Base-by-base conservation (phyloP, 2,888 invertebrate genomes). In the Parnassius apollo region DNA sequence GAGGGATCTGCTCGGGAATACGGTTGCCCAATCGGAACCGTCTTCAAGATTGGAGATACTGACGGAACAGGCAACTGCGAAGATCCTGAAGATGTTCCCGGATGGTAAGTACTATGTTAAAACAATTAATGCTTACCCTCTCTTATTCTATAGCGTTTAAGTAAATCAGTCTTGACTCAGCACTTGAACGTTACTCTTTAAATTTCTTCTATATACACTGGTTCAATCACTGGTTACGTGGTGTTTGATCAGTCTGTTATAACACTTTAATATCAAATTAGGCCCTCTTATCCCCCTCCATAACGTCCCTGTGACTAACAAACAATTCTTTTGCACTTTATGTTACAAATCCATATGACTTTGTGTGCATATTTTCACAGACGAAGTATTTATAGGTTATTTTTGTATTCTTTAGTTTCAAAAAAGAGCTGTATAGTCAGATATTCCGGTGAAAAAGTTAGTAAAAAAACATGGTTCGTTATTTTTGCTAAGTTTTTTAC, bases 1-100 rank as follows among this genome's bases (percentile, higher is more conserved):
- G 98, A 98, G 86, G 96, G 96, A 72, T 95, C 95, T 65, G 96
- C 98, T 69, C 94, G 98, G 72, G 98, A 98, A 88, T 98, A 98
- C 88, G 98, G 98, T 70, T 98, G 98, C 93, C 98, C 98, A 78
- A 97, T 98, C 82, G 98, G 98, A 63, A 98, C 98, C 63, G 98
- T 98, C 59, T 98, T 98, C 95, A 97, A 97, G 89, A 97, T 98
- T 88, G 97, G 97, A 66, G 96, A 96, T 80, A 91, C 95, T 78
- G 97, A 98, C 75, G 98, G 97, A 78, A 95, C 96, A 74, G 97
- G 98, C 72, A 97, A 97, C 93, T 98, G 98, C 89, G 96, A 97
- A 90, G 98, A 98, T 83, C 98, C 98, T 71, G 97, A 97, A 93
- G 97, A 97, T 86, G 98, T 98, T 93, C 96, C 96, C 88, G 98